Base-by-base conservation (phyloP, 1,140 invertebrate genomes). In the Hyphantria cunea region DNA sequence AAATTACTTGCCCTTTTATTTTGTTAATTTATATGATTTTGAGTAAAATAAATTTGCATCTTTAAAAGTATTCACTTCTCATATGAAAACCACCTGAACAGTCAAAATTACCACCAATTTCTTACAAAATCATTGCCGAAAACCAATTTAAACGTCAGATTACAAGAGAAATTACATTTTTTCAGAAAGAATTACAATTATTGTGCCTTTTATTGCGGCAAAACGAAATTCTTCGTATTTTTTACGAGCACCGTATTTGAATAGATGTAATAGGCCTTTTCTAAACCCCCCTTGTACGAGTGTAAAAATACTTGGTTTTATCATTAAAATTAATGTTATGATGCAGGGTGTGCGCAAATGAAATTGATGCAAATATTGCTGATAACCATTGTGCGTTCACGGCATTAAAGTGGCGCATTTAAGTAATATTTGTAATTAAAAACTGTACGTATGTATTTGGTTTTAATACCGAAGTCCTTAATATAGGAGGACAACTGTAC, bases 291-390 rank as follows among this genome's bases (percentile, higher is more conserved):
- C 70, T 11, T 65, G 70, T 66, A 66, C 70, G 74, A 83, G 72
- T 84, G 77, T 70, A 78, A 54, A 25, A 72, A 80, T 70, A 68
- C 63, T 78, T 59, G 72, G 80, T 68, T 80, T 82, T 78, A 77
- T 84, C 80, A 76, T 87, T 82, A 86, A 82, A 84, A 85, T 85
- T 85, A 87, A 87, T 87, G 82, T 85, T 66, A 84, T 73, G 82
- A 76, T 80, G 78, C 61, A 73, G 66, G 58, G 49, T 15, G 37
- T 34, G 33, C 12, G 42, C 12, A 44, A 44, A 12, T 13, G 14
- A 44, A 44, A 12, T 44, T 10, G 17, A 25, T 25, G 17, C 17
- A 44, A 44, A 44, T 44, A 44, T n/a, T 44, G 10, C 13, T 44
- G 17, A 25, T 25, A 25, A 7, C 42, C n/a, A 7, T 37, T 37